Conservation (phyloP, 1,140 invertebrate species). For the Bombus sibiricus region DNA sequence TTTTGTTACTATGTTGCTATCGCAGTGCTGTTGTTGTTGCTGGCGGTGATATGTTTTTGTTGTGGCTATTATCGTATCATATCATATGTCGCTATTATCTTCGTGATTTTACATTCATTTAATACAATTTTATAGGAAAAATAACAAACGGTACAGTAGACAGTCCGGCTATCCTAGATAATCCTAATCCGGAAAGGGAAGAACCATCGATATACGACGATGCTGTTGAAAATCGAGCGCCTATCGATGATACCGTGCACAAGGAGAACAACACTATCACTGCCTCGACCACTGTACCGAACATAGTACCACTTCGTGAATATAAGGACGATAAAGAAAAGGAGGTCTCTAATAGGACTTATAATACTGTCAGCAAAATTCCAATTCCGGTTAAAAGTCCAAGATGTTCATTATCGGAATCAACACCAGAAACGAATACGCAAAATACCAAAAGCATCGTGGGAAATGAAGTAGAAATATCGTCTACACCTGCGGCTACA, state of each 20-base stretch:
- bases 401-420: conserved; percentile 80
- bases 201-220: conserved; percentile 87
- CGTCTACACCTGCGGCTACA: conserved; percentile 59
- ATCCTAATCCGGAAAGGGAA: conserved; percentile 83
- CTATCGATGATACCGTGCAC: conserved; percentile 68
- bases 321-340: conserved; percentile 78
- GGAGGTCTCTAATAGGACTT: conserved; percentile 70
- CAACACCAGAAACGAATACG: conserved; percentile 77
- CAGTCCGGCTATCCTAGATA: conserved; percentile 75
- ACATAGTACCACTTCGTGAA: conserved; percentile 70
- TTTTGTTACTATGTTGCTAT: not conserved
- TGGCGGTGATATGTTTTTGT: not conserved
- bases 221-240: conserved; percentile 83
- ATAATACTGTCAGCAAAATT: conserved; percentile 80
- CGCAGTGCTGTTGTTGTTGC: not conserved
- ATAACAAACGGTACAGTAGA: conserved; percentile 81
- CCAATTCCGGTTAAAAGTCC: conserved; percentile 82
- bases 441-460: conserved; percentile 73
- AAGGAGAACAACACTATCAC: conserved; percentile 62
- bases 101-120: not conserved
- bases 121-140: conserved; percentile 70
- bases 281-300: conserved; percentile 67
- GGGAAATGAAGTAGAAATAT: conserved; percentile 73
- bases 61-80: not conserved
- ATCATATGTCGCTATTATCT: not conserved